Evolutionary conservation across 1,140 invertebrate genomes (phyloP).

Genomic region (Apis cerana): DNA sequence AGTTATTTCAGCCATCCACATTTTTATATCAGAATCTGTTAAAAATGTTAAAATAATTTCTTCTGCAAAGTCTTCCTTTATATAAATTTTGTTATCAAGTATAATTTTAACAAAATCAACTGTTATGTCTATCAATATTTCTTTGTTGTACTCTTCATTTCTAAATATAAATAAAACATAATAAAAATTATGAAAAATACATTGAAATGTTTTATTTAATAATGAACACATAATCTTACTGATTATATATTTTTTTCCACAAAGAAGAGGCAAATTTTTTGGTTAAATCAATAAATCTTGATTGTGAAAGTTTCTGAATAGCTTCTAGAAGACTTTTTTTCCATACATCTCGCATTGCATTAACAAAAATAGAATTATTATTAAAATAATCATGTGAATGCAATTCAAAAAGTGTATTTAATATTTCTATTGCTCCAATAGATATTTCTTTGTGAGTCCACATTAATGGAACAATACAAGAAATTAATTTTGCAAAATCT

Average conservation of each 20-base stretch:
- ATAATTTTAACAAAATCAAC: slow-evolving; percentile 77
- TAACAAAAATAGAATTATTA: slow-evolving; percentile 12
- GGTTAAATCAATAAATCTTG: slow-evolving; percentile 59
- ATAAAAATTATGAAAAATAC: slow-evolving; percentile 9
- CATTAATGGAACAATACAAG: slow-evolving; percentile 61
- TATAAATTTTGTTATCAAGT: slow-evolving; percentile 58
- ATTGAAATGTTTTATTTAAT: background rate
- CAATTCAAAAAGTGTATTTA: slow-evolving; percentile 70
- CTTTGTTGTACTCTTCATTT: slow-evolving; percentile 66
- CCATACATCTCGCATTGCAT: slow-evolving; percentile 56
- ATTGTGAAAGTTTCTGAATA: slow-evolving; percentile 40
- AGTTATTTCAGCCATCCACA: slow-evolving; percentile 71
- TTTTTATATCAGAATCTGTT: slow-evolving; percentile 66
- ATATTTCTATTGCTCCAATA: slow-evolving; percentile 62
- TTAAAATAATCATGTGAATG: slow-evolving; percentile 50
- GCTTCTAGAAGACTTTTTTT: slow-evolving; percentile 54
- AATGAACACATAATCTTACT: slow-evolving; percentile 40
- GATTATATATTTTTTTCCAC: slow-evolving; percentile 68
- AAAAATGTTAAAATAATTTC: slow-evolving; percentile 67
- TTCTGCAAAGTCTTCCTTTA: slow-evolving; percentile 39
- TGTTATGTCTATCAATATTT: slow-evolving; percentile 75
- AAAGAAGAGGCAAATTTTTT: slow-evolving; percentile 59
- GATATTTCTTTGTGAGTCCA: slow-evolving; percentile 62
- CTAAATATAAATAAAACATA: slow-evolving; percentile 50
- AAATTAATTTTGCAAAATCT: slow-evolving; percentile 63